These are phyloP conservation scores for Rhinogobius similis DNA, from an alignment of 2,113 vertebrate species.

Conservation along the genomic window DNA sequence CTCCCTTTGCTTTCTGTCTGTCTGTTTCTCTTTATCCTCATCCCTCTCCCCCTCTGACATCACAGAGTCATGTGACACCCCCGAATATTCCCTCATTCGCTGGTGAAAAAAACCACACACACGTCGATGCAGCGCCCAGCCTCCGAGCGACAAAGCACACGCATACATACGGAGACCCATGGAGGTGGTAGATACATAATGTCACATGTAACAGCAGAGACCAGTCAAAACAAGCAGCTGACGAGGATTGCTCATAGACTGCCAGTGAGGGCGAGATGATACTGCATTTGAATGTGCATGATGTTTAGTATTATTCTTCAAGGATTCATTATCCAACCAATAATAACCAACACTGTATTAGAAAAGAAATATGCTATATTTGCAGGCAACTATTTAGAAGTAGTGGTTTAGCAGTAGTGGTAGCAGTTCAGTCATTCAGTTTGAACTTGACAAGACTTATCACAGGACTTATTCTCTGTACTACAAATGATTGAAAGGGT, in stretches of 20 bases:
- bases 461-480: too few species aligned
- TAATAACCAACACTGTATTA: background rate
- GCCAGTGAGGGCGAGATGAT: slow-evolving; percentile 29
- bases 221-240: slow-evolving; percentile 29
- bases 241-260: slow-evolving; percentile 39
- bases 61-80: slow-evolving; percentile 67
- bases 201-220: slow-evolving; percentile 3
- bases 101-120: slow-evolving; percentile 34
- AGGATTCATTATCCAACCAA: background rate
- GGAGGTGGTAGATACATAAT: slow-evolving; percentile 10
- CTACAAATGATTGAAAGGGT: too few species aligned
- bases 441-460: too few species aligned
- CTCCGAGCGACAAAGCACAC: slow-evolving; percentile 48
- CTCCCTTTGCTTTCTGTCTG: slow-evolving; percentile 46
- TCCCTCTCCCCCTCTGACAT: slow-evolving; percentile 66
- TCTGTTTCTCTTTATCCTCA: slow-evolving; percentile 37
- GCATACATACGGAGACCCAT: slow-evolving; percentile 29
- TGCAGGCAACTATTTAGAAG: too few species aligned
- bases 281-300: background rate
- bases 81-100: slow-evolving; percentile 70
- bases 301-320: background rate
- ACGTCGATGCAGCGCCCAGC: slow-evolving; percentile 47
- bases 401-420: too few species aligned
- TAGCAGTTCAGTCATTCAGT: too few species aligned
- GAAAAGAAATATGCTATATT: background rate